Percentiles rank a stretch among this genome's conserved stretches.
phyloP scores from a whole-genome alignment of 53 echinoderm and acorn worm genomes.

The Luidia sarsii region DNA sequence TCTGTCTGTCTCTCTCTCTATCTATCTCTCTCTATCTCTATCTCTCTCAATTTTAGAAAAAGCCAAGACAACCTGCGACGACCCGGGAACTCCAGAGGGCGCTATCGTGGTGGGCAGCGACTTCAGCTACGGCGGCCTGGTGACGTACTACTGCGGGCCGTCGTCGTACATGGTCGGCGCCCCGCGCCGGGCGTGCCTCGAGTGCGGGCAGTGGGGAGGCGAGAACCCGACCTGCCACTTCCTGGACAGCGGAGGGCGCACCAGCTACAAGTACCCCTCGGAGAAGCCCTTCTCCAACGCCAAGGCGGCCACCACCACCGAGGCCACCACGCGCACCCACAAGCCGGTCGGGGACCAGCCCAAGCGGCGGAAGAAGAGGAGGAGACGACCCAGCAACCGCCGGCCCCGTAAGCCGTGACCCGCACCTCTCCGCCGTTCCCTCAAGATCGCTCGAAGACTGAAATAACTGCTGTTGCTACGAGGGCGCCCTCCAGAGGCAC shows the following conservation, averaged over 20 bases:
- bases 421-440: too few species aligned
- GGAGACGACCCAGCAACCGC: not conserved
- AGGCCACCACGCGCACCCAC: conserved; percentile 1
- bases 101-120: conserved; percentile 58
- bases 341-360: not conserved
- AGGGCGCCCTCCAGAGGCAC: too few species aligned
- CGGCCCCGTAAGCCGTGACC: not conserved
- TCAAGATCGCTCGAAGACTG: too few species aligned
- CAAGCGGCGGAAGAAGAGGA: not conserved
- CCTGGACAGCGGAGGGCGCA: conserved; percentile 1
- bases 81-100: conserved; percentile 67
- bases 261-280: conserved; percentile 6
- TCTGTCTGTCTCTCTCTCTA: too few species aligned
- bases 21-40: too few species aligned
- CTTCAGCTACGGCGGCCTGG: conserved; percentile 70
- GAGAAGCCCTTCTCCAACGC: conserved; percentile 38
- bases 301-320: conserved; percentile 33
- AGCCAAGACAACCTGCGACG: conserved; percentile 49
- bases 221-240: conserved; percentile 61
- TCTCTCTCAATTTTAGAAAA: too few species aligned
- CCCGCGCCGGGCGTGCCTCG: conserved; percentile 67
- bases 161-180: conserved; percentile 59
- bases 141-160: conserved; percentile 78
- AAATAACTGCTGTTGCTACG: too few species aligned
- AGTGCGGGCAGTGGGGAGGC: conserved; percentile 92